These are phyloP conservation scores for Microplitis deprimator DNA, from an alignment of 2,888 invertebrate species.

Conservation along the genomic window DNA sequence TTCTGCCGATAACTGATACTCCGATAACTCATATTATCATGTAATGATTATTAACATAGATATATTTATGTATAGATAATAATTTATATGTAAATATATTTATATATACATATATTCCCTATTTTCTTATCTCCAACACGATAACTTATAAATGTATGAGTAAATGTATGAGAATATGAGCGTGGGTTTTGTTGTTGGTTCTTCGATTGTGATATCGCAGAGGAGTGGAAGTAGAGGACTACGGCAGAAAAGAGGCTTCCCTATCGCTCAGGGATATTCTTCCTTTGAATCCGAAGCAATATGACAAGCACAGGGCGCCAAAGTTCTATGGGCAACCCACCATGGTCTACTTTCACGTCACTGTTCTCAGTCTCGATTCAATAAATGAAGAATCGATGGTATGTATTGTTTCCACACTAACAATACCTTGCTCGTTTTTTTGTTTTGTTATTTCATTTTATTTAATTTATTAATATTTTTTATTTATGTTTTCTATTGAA, in stretches of 20 bases:
- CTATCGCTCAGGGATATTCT: constrained; percentile 88
- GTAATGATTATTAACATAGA: neutral
- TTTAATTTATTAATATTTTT: too few species aligned
- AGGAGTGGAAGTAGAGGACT: constrained; percentile 67
- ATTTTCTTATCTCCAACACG: constrained; percentile 46
- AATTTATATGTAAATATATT: neutral
- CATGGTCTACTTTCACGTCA: constrained; percentile 91
- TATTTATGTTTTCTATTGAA: too few species aligned
- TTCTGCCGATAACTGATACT: constrained; percentile 43
- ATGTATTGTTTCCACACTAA: constrained; percentile 55
- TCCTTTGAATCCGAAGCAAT: constrained; percentile 86
- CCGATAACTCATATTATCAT: constrained; percentile 4
- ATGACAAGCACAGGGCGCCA: constrained; percentile 92
- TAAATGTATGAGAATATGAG: neutral
- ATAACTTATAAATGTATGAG: constrained; percentile 20
- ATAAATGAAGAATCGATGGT: constrained; percentile 97
- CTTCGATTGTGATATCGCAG: constrained; percentile 59
- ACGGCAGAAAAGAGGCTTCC: constrained; percentile 75
- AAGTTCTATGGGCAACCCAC: constrained; percentile 89
- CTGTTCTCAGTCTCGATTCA: constrained; percentile 91
- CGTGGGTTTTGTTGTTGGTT: constrained; percentile 55
- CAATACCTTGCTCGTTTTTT: neutral
- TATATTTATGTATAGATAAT: neutral
- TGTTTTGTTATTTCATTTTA: too few species aligned
- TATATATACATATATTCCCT: constrained; percentile 3